Evolutionary conservation across 2,113 vertebrate genomes (phyloP).

Genomic region (Typhlomys cinereus): DNA sequence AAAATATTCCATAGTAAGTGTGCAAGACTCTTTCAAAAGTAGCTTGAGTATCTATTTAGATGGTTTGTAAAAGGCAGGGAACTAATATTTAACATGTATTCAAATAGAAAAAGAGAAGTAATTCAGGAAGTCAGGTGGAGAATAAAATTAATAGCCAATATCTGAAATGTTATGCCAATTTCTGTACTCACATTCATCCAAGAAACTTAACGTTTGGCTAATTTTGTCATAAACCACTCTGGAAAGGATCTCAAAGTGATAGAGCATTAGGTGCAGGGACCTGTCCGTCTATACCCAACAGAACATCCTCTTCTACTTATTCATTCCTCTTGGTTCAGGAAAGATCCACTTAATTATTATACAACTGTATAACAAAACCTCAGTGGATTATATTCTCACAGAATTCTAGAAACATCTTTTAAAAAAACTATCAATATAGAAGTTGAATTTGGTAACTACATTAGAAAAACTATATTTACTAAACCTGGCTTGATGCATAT

Average conservation of each 20-base stretch:
- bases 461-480: slow-evolving; percentile 44
- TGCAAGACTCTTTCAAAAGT: slow-evolving; percentile 61
- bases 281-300: not conserved
- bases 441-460: not conserved
- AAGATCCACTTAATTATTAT: not conserved
- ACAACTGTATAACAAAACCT: not conserved
- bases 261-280: not conserved
- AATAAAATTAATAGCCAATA: slow-evolving; percentile 46
- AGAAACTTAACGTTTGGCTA: slow-evolving; percentile 16
- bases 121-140: slow-evolving; percentile 43
- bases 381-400: not conserved
- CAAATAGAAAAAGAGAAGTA: slow-evolving; percentile 60
- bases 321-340: not conserved
- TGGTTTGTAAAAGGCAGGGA: slow-evolving; percentile 52
- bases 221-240: not conserved
- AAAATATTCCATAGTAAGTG: slow-evolving; percentile 14
- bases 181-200: not conserved
- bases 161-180: slow-evolving; percentile 15
- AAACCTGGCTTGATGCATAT: not conserved
- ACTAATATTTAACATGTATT: slow-evolving; percentile 62
- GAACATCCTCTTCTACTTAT: not conserved
- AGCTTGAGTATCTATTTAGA: slow-evolving; percentile 36
- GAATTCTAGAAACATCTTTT: not conserved
- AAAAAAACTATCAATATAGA: slow-evolving; percentile 29
- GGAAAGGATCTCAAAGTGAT: not conserved